Percentiles rank a stretch among this genome's conserved stretches.
Conservation (phyloP, 2,888 invertebrate species). For the Serrognathus titanus region DNA sequence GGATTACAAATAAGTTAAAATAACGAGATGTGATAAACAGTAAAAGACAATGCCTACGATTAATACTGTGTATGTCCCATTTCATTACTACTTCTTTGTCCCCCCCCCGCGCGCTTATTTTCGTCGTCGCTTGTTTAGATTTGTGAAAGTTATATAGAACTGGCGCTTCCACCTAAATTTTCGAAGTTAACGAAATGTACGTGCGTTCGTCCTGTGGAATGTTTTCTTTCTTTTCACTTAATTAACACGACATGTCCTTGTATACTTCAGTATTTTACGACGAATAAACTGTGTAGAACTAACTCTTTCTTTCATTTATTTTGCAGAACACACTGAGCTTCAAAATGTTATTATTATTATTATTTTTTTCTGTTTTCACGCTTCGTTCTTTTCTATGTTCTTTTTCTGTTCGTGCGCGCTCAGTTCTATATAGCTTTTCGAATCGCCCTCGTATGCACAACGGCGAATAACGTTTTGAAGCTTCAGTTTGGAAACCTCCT, state of each 20-base stretch:
- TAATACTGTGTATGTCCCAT: constrained; percentile 1
- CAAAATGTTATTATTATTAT: constrained; percentile 44
- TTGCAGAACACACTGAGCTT: constrained; percentile 43
- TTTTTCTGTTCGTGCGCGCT: constrained; percentile 30
- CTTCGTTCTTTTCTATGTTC: background rate
- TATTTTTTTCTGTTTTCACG: constrained; percentile 22
- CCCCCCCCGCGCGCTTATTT: background rate
- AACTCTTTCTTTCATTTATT: constrained; percentile 28
- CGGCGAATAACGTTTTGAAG: constrained; percentile 45
- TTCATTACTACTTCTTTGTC: too few relatives aligned
- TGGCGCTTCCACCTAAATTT: constrained; percentile 35
- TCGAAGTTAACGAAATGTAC: constrained; percentile 4
- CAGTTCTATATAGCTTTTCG: constrained; percentile 50
- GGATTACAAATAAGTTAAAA: constrained; percentile 18
- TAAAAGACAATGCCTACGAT: constrained; percentile 26
- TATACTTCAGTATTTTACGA: background rate
- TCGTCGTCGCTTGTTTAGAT: constrained; percentile 7
- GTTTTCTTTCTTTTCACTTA: constrained; percentile 7
- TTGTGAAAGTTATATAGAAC: constrained; percentile 48
- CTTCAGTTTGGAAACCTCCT: constrained; percentile 36
- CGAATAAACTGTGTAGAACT: constrained; percentile 24
- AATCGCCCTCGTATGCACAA: constrained; percentile 13
- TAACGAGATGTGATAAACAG: constrained; percentile 34
- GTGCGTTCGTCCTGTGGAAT: constrained; percentile 18
- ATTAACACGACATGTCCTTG: background rate